Evolutionary conservation across 2,797 vertebrate genomes (phyloP).

Genomic region (Valencia hispanica): DNA sequence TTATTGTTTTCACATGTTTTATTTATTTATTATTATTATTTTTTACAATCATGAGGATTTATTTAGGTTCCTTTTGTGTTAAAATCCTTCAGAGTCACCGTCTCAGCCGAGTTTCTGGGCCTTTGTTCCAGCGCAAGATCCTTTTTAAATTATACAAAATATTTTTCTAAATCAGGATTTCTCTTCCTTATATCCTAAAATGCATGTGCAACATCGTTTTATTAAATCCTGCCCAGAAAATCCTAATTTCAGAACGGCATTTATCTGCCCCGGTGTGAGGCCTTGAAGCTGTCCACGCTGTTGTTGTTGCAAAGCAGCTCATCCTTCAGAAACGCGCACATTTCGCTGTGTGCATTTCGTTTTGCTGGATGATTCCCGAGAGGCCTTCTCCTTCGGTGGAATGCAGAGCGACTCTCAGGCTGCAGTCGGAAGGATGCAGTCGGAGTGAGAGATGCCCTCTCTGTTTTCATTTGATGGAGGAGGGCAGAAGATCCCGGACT

Average conservation of each 20-base stretch:
- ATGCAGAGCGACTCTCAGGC: conserved; percentile 4
- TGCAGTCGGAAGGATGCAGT: neutral
- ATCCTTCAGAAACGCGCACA: conserved; percentile 6
- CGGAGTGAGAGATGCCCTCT: neutral
- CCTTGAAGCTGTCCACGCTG: neutral
- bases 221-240: conserved; percentile 2
- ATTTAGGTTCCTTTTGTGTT: neutral
- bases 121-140: neutral
- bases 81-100: neutral
- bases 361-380: conserved; percentile 14
- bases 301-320: neutral
- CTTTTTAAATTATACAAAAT: no score
- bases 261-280: neutral
- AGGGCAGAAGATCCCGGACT: neutral
- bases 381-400: conserved; percentile 28
- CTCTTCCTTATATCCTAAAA: neutral
- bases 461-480: neutral
- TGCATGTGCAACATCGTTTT: neutral
- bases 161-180: neutral
- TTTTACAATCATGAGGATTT: neutral
- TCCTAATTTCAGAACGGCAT: neutral
- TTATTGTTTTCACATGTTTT: neutral
- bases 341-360: conserved; percentile 18
- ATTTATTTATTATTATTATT: no score
- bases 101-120: neutral